Base-by-base conservation (phyloP, 2,113 vertebrate species). In the Chlamydotis undulata region DNA sequence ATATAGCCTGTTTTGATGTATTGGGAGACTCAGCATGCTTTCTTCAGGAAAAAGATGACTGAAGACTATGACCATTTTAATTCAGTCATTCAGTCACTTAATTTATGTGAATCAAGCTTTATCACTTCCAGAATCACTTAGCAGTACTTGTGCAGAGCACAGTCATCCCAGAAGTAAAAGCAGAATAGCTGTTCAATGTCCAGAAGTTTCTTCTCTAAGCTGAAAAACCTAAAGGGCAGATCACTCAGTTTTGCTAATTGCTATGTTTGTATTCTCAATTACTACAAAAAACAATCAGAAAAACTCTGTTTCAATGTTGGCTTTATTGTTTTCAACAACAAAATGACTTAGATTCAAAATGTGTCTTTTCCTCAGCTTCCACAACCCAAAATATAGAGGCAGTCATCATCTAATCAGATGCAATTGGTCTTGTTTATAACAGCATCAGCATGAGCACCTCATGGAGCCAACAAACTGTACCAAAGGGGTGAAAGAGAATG, bases 341-440 rank as follows among this genome's bases (percentile, higher is more conserved):
- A 87, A 87, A 57, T 79, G 0, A 65, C 33, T 82, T 7, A 5
- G 12, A 25, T 69, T 19, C 17, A 59, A 91, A 89, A 88, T 49
- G 41, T 79, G 43, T 82, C 65, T 93, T 83, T 91, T 95, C 68
- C 26, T 70, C 47, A 90, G 45, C 29, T 28, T 60, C 41, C 50
- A 43, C 14, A 70, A 26, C 39, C 31, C 8, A 47, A 94, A 88
- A 80, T 82, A 69, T 37, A 65, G 37, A 39, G 78, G 25, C 39
- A 76, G 31, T 94, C 56, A 84, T 83, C 56, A 47, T 86, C 69
- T 90, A 87, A 67, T 90, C 39, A 92, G 28, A 69, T 45, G 75
- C 75, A 92, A 79, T 94, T 92, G 89, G 59, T 57, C 39, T 97
- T 77, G 33, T 87, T 97, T 95, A 45, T 91, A 88, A 86, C 12